phyloP scores from a whole-genome alignment of 1,140 invertebrate genomes.

The Pachypeltis micranthus region DNA sequence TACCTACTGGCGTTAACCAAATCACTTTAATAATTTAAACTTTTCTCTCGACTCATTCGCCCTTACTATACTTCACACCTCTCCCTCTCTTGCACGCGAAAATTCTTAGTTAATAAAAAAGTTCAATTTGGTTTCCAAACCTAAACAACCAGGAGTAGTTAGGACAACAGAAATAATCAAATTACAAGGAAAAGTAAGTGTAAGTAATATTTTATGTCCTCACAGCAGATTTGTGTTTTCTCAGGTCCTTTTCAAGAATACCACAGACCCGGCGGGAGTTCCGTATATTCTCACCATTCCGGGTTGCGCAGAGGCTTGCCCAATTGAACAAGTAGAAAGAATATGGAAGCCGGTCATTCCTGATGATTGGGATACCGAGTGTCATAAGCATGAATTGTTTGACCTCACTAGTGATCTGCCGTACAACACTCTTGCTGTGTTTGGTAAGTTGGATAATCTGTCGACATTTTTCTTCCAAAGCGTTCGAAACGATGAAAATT shows the following conservation, averaged over 20 bases:
- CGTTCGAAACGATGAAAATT: too few species aligned
- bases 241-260: slow-evolving; percentile 51
- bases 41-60: too few species aligned
- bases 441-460: too few species aligned
- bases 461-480: too few species aligned
- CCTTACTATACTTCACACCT: background rate
- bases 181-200: background rate
- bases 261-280: slow-evolving; percentile 32
- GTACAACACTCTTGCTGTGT: slow-evolving; percentile 20
- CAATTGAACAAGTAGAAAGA: slow-evolving; percentile 41
- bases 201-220: background rate
- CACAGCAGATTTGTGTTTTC: slow-evolving; percentile 26
- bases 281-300: slow-evolving; percentile 43
- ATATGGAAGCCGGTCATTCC: slow-evolving; percentile 42
- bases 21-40: too few species aligned
- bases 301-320: slow-evolving; percentile 45
- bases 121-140: background rate
- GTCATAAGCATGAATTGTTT: slow-evolving; percentile 26
- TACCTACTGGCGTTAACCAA: too few species aligned
- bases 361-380: slow-evolving; percentile 44
- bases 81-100: background rate
- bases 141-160: background rate
- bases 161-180: background rate
- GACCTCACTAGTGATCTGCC: slow-evolving; percentile 13
- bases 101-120: too few species aligned